Base-by-base conservation (phyloP, 2,113 vertebrate genomes). In the Cheirogaleus medius region DNA sequence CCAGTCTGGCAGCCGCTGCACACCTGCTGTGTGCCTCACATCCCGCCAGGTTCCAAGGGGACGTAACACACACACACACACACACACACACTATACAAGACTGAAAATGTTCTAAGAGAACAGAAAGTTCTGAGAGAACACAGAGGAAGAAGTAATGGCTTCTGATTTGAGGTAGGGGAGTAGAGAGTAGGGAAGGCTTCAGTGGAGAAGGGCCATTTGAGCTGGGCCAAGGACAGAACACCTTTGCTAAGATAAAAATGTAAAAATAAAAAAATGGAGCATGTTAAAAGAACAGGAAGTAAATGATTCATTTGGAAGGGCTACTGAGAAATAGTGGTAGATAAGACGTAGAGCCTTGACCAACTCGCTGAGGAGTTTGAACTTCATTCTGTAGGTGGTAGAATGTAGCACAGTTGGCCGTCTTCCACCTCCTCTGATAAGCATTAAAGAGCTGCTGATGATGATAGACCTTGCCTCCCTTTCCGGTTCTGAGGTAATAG, bases 271-370 rank as follows among this genome's bases (percentile, higher is more conserved):
- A 91, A 6, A 47, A 34, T 32, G 54, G 7, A 47, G 6, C 44
- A 32, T 44, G 18, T 73, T 71, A 39, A 42, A 90, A 54, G 37
- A 88, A 78, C 47, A 95, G 74, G 81, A 94, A 95, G 39, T 39
- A 8, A 90, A 11, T 87, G 56, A 73, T 60, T 78, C 17, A 6
- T n/a, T 1, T 74, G 44, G 7, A 71, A n/a, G 25, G 29, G 17
- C 42, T 56, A 20, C 29, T 92, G 76, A 95, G 56, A 87, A 82
- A 44, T 66, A 37, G 18, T 47, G 84, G 23, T 52, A 73, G 84
- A 54, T 97, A 90, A 96, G 83, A 66, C 81, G n/a, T 34, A 96
- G 69, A 64, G 47, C 87, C 69, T 68, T 78, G 73, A 63, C n/a
- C 60, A 74, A 27, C 58, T 83, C 83, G 13, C 80, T 63, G 64